Evolutionary conservation across 2,888 invertebrate species (phyloP).

Genomic region (Epirrhoe tristata): DNA sequence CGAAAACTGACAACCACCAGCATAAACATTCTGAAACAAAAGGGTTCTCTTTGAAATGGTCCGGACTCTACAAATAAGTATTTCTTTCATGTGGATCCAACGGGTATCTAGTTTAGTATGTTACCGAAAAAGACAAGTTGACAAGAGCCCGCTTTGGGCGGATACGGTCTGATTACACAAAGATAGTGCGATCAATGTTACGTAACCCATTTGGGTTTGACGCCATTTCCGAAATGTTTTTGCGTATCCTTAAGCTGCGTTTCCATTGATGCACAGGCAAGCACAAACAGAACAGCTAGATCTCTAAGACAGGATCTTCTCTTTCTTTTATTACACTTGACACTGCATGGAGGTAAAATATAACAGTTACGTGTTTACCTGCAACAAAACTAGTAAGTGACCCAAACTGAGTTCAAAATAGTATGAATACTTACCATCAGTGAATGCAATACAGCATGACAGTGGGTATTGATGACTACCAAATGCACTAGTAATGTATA

Average conservation of each 20-base stretch:
- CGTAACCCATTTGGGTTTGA: conserved; percentile 50
- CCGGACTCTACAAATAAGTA: conserved; percentile 25
- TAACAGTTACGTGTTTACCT: no score
- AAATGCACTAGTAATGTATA: no score
- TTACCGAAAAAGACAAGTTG: conserved; percentile 37
- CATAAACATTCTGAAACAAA: conserved; percentile 20
- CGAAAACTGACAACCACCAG: conserved; percentile 17
- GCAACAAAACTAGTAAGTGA: no score
- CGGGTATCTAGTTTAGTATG: conserved; percentile 30
- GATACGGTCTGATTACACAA: conserved; percentile 51
- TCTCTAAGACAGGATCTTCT: not conserved
- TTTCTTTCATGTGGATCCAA: conserved; percentile 26
- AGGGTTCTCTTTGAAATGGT: conserved; percentile 26
- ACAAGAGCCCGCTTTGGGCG: conserved; percentile 32
- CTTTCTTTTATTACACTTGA: no score
- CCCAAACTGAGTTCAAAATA: no score
- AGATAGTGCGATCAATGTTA: conserved; percentile 46
- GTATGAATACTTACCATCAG: no score
- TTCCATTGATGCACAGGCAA: not conserved
- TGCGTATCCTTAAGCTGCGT: conserved; percentile 55
- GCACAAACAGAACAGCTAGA: not conserved
- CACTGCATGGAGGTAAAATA: no score
- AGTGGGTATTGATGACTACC: no score
- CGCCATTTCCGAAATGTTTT: conserved; percentile 58
- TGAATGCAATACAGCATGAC: no score